Evolutionary conservation across 64 coral and sea anemone genomes (phyloP).

Genomic region (Platygyra sinensis): DNA sequence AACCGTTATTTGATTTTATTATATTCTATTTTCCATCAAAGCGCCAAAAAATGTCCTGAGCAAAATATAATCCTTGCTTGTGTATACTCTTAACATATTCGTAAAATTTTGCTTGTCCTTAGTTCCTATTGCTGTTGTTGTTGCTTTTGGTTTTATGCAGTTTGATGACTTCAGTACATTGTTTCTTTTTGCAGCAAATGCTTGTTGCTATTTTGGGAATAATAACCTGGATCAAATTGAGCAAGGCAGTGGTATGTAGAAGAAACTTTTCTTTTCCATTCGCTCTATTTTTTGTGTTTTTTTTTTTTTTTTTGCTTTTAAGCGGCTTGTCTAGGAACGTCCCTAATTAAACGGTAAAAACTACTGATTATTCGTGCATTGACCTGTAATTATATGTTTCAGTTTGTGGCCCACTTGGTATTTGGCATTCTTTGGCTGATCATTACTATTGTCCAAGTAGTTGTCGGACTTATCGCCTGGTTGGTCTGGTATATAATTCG

Average conservation of each 20-base stretch:
- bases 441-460: not conserved
- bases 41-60: no score
- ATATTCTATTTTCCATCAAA: no score
- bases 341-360: no score
- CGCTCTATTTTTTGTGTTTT: no score
- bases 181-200: not conserved
- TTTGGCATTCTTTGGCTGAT: conserved; percentile 13
- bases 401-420: conserved; percentile 26
- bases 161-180: not conserved
- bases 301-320: no score
- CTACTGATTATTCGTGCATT: no score
- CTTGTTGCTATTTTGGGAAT: not conserved
- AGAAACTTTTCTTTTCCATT: not conserved
- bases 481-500: conserved; percentile 15
- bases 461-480: conserved; percentile 5
- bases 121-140: not conserved
- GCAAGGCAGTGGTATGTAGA: not conserved
- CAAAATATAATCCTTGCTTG: no score
- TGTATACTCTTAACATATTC: no score
- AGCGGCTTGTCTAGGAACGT: no score
- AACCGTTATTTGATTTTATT: no score
- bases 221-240: not conserved
- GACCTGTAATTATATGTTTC: not conserved
- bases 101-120: no score
- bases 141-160: not conserved